Percentiles rank a stretch among this genome's conserved stretches.
phyloP scores from a whole-genome alignment of 1,140 invertebrate genomes.

The Drosophila teissieri region DNA sequence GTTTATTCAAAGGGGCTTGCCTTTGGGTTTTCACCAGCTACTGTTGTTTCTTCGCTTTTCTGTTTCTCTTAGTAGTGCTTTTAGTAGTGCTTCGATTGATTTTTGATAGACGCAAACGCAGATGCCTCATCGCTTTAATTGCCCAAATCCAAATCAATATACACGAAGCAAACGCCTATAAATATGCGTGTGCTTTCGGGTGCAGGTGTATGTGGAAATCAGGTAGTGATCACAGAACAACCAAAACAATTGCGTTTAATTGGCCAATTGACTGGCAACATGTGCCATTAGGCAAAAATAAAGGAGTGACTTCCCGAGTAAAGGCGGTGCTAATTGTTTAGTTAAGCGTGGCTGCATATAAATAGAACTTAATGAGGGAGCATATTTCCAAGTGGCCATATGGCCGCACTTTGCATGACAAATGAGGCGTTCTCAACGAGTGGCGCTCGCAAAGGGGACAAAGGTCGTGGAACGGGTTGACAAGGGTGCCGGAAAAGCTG shows the following conservation, averaged over 20 bases:
- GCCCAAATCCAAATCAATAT: slow-evolving; percentile 63
- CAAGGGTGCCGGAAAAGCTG: slow-evolving; percentile 13
- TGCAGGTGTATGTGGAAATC: slow-evolving; percentile 15
- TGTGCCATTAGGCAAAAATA: slow-evolving; percentile 5
- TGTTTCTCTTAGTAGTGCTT: not conserved
- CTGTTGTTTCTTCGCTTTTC: slow-evolving; percentile 20
- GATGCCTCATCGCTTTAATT: slow-evolving; percentile 20
- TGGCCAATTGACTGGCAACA: slow-evolving; percentile 46
- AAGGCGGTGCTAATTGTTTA: slow-evolving; percentile 42
- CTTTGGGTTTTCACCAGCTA: slow-evolving; percentile 31
- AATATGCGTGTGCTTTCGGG: slow-evolving; percentile 29
- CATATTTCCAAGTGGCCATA: slow-evolving; percentile 31
- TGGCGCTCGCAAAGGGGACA: slow-evolving; percentile 3
- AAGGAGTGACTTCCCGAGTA: not conserved
- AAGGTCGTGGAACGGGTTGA: slow-evolving; percentile 12
- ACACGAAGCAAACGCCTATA: slow-evolving; percentile 49
- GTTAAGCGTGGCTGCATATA: slow-evolving; percentile 38
- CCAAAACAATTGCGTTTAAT: slow-evolving; percentile 61
- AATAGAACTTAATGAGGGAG: slow-evolving; percentile 48
- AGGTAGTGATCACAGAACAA: slow-evolving; percentile 25
- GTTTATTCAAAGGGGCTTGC: slow-evolving; percentile 65
- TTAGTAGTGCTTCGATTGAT: slow-evolving; percentile 45
- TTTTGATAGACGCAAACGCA: slow-evolving; percentile 40
- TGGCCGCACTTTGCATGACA: slow-evolving; percentile 56
- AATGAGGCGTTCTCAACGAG: slow-evolving; percentile 33